phyloP scores from a whole-genome alignment of 2,888 invertebrate species.

The Campaea margaritaria region DNA sequence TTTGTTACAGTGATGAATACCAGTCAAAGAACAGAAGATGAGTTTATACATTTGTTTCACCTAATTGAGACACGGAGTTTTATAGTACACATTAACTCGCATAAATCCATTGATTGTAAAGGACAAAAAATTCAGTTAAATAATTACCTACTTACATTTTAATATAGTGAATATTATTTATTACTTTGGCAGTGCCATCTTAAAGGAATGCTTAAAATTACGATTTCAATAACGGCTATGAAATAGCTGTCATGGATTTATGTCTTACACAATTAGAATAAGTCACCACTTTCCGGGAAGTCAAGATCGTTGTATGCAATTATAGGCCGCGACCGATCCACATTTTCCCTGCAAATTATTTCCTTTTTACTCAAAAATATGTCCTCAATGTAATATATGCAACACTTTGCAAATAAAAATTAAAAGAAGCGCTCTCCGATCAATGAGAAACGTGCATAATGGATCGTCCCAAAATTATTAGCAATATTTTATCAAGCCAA shows the following conservation, averaged over 20 bases:
- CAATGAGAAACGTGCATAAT: slow-evolving; percentile 36
- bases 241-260: slow-evolving; percentile 42
- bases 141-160: no score
- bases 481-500: slow-evolving; percentile 37
- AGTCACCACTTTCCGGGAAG: slow-evolving; percentile 92
- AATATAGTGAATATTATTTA: slow-evolving; percentile 16
- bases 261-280: slow-evolving; percentile 84
- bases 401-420: slow-evolving; percentile 32
- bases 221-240: slow-evolving; percentile 26
- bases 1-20: neutral
- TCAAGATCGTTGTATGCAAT: slow-evolving; percentile 96
- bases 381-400: slow-evolving; percentile 31
- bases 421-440: slow-evolving; percentile 25
- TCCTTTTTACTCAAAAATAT: slow-evolving; percentile 61
- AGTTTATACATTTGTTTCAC: slow-evolving; percentile 2
- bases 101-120: slow-evolving; percentile 9
- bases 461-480: slow-evolving; percentile 21
- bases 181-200: slow-evolving; percentile 45
- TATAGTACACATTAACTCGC: slow-evolving; percentile 3
- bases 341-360: slow-evolving; percentile 87
- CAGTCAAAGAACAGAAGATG: neutral
- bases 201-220: slow-evolving; percentile 54
- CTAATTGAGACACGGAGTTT: neutral
- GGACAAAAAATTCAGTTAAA: no score
- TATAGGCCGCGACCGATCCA: slow-evolving; percentile 90